Evolutionary conservation across 2,797 vertebrate genomes (phyloP), one percentile per base, ranked within the genome.

Genomic region (Falco biarmicus): DNA sequence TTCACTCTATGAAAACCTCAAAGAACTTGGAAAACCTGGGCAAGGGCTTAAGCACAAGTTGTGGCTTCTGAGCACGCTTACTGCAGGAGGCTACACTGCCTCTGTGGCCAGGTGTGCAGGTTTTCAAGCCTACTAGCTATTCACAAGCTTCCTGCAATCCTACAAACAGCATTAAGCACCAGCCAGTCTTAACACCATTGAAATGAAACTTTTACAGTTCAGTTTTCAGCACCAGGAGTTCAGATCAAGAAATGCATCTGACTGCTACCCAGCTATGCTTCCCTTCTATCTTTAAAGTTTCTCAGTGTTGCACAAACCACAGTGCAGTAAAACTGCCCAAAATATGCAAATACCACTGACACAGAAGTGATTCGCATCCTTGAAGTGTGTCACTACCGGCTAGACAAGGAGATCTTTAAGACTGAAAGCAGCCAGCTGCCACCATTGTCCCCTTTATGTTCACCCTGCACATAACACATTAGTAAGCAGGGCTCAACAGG

Each of bases 401-500:
- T 51, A 54, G 24, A 80, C 75, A 83, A 78, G 48, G 63, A 79
- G 57, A 80, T 26, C 45, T 68, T 34, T 13, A 75, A 70, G 16
- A 47, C 16, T 31, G 32, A 61, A 47, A 64, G 22, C 65, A 88
- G 56, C 26, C 9, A 54, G 48, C 28, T 14, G 31, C 57, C 15
- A 61, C 21, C 60, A 26, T 16, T 43, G 64, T 11, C n/a, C 43
- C n/a, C 34, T 54, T 10, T 28, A 9, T 10, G 15, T 34, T 32
- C 1, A 1, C 37, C 71, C 53, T 32, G n/a, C 47, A 15, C 1
- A 1, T 16, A 60, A 51, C 39, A 7, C 32, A 31, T 19, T 3
- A 50, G 32, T 5, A 31, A 53, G 50, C 32, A 17, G 51, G 2
- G n/a, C 32, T 68, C 76, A 51, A 1, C 0, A 0, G 0, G 20